Evolutionary conservation across 2,888 invertebrate genomes (phyloP).

Genomic region (Gastracanthus pulcherrimus): DNA sequence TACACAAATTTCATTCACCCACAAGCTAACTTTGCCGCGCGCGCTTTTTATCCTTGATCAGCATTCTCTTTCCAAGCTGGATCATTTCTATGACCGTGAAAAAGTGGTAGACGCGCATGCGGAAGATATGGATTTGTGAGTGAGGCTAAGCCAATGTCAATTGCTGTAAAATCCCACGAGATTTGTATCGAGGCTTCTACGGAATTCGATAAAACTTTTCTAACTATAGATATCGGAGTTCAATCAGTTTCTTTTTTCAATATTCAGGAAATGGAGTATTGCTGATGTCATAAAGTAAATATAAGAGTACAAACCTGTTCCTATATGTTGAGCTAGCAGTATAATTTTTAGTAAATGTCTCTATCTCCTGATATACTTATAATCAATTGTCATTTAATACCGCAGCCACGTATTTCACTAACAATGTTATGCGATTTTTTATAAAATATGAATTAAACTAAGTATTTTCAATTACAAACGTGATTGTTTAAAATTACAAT

Average conservation of each 20-base stretch:
- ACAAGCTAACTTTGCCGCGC: background rate
- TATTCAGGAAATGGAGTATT: background rate
- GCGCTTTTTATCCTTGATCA: background rate
- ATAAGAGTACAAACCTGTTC: no score
- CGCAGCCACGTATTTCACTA: no score
- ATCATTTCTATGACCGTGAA: slow-evolving; percentile 3
- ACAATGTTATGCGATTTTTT: background rate
- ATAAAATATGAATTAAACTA: background rate
- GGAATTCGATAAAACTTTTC: background rate
- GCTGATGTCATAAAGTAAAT: background rate
- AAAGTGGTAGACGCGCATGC: background rate
- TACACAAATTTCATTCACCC: background rate
- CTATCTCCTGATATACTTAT: no score
- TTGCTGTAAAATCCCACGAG: background rate
- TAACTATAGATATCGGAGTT: background rate
- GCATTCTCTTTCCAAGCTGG: background rate
- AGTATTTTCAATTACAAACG: no score
- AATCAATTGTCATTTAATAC: no score
- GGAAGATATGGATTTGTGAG: background rate
- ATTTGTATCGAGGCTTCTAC: background rate
- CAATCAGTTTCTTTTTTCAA: background rate
- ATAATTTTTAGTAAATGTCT: no score
- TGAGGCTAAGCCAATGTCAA: background rate
- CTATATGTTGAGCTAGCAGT: no score
- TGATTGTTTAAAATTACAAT: no score